phyloP scores from a whole-genome alignment of 2,113 vertebrate genomes.

The Strigops habroptila region DNA sequence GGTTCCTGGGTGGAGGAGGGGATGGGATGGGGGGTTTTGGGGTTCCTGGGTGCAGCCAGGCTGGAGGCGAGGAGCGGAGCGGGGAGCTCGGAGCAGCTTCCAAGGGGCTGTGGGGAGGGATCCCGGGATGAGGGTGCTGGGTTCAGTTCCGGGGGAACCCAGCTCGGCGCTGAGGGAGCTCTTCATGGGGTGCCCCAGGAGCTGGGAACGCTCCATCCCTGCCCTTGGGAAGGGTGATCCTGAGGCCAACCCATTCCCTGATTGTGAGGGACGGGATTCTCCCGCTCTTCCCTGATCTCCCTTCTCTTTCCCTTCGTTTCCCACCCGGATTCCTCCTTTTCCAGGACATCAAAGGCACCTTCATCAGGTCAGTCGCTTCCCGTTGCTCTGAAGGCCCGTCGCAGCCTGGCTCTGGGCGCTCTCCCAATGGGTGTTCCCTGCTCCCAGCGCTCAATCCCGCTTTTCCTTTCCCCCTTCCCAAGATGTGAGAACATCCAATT shows the following conservation, averaged over 20 bases:
- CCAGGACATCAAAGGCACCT: conserved; percentile 77
- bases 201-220: neutral
- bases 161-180: too few species aligned
- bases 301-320: neutral
- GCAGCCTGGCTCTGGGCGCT: neutral
- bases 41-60: too few species aligned
- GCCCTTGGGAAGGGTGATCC: too few species aligned
- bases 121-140: too few species aligned
- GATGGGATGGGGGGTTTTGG: too few species aligned
- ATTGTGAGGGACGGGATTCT: neutral
- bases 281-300: neutral
- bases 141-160: too few species aligned
- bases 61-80: too few species aligned
- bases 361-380: conserved; percentile 68
- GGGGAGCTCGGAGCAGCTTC: too few species aligned
- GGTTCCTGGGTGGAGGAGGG: too few species aligned
- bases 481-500: conserved; percentile 74
- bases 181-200: too few species aligned
- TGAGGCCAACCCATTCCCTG: neutral
- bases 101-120: too few species aligned
- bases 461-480: neutral
- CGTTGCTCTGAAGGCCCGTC: neutral
- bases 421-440: neutral
- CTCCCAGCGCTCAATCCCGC: neutral
- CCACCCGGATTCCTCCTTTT: neutral